Conservation (phyloP, 1,140 invertebrate genomes). For the Drosophila simulans region DNA sequence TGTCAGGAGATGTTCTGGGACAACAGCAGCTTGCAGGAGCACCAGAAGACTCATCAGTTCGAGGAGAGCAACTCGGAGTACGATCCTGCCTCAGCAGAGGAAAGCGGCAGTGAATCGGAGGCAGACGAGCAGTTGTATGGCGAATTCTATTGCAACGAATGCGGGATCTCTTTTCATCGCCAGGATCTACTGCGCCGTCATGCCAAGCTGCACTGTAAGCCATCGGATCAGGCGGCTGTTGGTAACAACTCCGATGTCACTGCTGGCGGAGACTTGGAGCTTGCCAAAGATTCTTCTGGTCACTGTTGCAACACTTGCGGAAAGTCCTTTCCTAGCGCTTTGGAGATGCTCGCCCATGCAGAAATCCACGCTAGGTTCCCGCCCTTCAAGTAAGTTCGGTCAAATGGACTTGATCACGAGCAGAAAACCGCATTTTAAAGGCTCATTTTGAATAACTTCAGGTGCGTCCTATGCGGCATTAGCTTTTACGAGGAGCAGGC, state of each 20-base stretch:
- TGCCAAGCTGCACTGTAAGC: conserved; percentile 85
- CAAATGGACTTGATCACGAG: not conserved
- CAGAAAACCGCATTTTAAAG: not conserved
- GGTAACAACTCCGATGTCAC: conserved; percentile 3
- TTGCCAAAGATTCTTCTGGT: conserved; percentile 51
- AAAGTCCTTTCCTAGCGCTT: conserved; percentile 89
- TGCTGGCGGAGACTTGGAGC: conserved; percentile 72
- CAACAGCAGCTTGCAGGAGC: conserved; percentile 87
- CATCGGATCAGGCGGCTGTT: conserved; percentile 4
- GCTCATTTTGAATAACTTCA: not conserved
- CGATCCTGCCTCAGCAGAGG: conserved; percentile 83
- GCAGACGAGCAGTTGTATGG: conserved; percentile 88
- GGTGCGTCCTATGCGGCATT: conserved; percentile 80
- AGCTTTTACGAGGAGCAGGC: conserved; percentile 79
- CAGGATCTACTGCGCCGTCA: conserved; percentile 90
- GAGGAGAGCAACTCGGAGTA: conserved; percentile 84
- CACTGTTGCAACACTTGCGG: conserved; percentile 90
- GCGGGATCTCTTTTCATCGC: conserved; percentile 90
- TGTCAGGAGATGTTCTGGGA: conserved; percentile 93
- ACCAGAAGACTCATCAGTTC: conserved; percentile 87
- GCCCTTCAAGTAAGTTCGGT: conserved; percentile 85
- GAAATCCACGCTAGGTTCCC: conserved; percentile 89
- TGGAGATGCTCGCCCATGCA: conserved; percentile 90
- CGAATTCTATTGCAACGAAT: conserved; percentile 90
- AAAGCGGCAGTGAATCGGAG: conserved; percentile 85